These are phyloP conservation scores for Girardia tigrina DNA, from an alignment of 2,888 invertebrate species.

Conservation along the genomic window DNA sequence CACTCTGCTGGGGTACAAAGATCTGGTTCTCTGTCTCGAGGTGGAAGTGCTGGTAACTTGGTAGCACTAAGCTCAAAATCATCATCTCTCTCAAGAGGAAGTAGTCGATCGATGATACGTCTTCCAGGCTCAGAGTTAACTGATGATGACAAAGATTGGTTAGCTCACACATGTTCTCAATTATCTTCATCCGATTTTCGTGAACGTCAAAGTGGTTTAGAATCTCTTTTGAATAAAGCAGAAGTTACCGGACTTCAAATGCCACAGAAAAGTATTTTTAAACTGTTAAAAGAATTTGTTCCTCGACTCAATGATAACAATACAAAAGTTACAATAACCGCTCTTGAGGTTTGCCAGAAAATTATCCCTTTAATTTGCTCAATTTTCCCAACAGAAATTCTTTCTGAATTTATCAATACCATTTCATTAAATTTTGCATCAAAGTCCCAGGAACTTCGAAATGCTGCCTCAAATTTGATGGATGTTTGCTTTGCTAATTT, in stretches of 20 bases:
- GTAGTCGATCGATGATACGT: not conserved
- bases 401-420: not conserved
- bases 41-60: not conserved
- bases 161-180: not conserved
- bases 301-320: constrained; percentile 1
- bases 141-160: constrained; percentile 18
- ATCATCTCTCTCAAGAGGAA: not conserved
- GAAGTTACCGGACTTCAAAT: not conserved
- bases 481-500: not conserved
- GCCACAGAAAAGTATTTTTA: not conserved
- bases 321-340: not conserved
- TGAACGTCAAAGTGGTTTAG: constrained; percentile 12
- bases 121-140: constrained; percentile 2
- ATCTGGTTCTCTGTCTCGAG: not conserved
- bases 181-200: not conserved
- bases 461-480: constrained; percentile 12
- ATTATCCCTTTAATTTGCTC: not conserved
- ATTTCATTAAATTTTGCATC: not conserved
- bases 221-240: not conserved
- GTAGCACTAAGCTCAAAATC: not conserved
- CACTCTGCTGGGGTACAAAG: not conserved
- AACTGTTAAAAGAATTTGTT: not conserved
- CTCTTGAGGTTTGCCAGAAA: not conserved
- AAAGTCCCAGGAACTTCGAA: not conserved
- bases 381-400: constrained; percentile 7